Evolutionary conservation across 2,797 vertebrate species (phyloP), one percentile per base, ranked within the genome.

Genomic region (Ambastaia sidthimunki): DNA sequence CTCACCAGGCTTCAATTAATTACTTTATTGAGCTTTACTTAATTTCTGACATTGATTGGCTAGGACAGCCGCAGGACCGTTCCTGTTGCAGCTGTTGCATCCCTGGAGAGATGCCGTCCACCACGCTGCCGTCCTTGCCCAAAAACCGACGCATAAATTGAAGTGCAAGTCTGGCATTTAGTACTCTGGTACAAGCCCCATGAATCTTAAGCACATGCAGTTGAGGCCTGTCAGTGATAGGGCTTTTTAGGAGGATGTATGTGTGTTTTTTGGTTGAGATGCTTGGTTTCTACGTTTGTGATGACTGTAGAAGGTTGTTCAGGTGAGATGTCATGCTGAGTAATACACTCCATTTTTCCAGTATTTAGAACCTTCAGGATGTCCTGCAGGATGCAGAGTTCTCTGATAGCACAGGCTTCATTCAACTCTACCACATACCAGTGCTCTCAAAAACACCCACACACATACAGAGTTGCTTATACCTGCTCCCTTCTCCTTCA

Each of bases 1-100:
- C 54, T 59, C 66, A 76, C 66, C 80, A 60, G 41, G 72, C 78
- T 82, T 78, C 68, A 52, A 86, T 84, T 85, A 85, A 84, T 88
- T 76, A 82, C 85, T 85, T 83, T 85, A 81, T 88, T 81, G 79
- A 81, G 71, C 78, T 70, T 78, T 59, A 74, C 71, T 80, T 63
- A 84, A 81, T 80, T 84, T 81, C 70, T 76, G 63, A 81, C 72
- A 81, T 57, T 80, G 81, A 84, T 83, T 83, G 78, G 69, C 44
- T 55, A 62, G 41, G 15, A 76, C 74, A 76, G 75, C 81, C 44
- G 66, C 68, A 62, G 78, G 66, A 65, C 71, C 18, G 74, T 68
- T 77, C 55, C 47, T 54, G 54, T 31, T 10, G 9, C 62, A 65
- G 18, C 62, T 65, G 67, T 83, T 69, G 44, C 72, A n/a, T 68